Conservation (phyloP, 2,113 vertebrate species). For the Noturus placidus region DNA sequence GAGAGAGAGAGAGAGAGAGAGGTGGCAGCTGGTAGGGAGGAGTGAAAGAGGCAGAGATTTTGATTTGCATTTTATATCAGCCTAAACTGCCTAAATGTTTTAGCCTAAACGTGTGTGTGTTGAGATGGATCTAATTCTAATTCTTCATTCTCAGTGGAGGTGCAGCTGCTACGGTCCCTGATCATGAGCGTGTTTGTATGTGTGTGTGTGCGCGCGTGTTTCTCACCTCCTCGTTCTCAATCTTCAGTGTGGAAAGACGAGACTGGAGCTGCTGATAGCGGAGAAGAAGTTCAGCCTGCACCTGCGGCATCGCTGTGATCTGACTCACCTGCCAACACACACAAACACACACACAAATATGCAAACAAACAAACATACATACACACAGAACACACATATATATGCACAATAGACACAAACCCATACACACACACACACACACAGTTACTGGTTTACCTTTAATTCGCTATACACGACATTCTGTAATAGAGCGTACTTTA, state of each 20-base stretch:
- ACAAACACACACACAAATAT: slow-evolving; percentile 1
- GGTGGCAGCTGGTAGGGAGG: slow-evolving; percentile 14
- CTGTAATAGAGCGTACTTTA: background rate
- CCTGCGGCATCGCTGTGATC: slow-evolving; percentile 89
- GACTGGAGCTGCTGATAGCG: slow-evolving; percentile 95
- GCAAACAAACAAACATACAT: background rate
- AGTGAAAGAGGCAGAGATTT: background rate
- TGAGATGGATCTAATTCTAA: slow-evolving; percentile 63
- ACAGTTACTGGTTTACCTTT: background rate
- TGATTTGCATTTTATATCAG: slow-evolving; percentile 13
- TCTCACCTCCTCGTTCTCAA: slow-evolving; percentile 97
- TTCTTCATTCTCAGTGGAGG: slow-evolving; percentile 90
- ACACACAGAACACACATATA: background rate
- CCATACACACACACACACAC: background rate
- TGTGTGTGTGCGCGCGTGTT: slow-evolving; percentile 16
- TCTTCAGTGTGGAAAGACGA: slow-evolving; percentile 90
- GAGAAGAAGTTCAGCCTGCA: slow-evolving; percentile 91
- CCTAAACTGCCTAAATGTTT: background rate
- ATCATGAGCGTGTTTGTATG: slow-evolving; percentile 20
- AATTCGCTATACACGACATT: background rate
- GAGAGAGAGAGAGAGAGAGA: background rate
- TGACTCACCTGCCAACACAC: slow-evolving; percentile 82
- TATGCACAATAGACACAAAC: too few relatives aligned
- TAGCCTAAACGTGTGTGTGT: background rate
- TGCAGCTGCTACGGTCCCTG: slow-evolving; percentile 75